Evolutionary conservation across 2,888 invertebrate species (phyloP), one percentile per base, ranked within the genome.

Genomic region (Dyspetes luteomarginatus): DNA sequence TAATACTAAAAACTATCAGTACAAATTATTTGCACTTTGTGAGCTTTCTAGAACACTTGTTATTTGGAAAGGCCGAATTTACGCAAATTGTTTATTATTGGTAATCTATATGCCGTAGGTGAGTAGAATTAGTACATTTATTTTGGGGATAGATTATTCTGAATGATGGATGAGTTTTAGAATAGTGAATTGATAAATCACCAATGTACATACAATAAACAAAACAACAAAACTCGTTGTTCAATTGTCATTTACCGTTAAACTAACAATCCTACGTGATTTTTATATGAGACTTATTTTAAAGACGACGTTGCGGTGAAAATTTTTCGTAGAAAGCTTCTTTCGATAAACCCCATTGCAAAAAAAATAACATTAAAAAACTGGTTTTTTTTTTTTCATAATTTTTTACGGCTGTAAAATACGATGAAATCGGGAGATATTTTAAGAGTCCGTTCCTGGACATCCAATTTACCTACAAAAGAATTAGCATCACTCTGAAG

Each of bases 231-330:
- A 17, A n/a, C n/a, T n/a, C n/a, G 3, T 48, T 48, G 19, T 48
- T 48, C 7, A 22, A 15, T 19, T 4, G 19, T 48, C 17, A 48
- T 2, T 50, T 50, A 19, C 50, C 50, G 50, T 19, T 50, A 50
- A 50, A 50, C 50, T 50, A 50, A 22, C 19, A 50, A 22, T 50
- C 7, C 5, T 50, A 50, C 50, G 9, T 50, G 50, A 50, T 50
- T 22, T 50, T 50, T 50, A 19, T 50, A 19, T 50, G 19, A 9
- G 9, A 50, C 50, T 50, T 9, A 19, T 22, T 50, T 50, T 22
- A 4, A 7, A 22, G 22, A 22, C 7, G 2, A 5, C 5, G 1
- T 17, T 19, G 19, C 17, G 48, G 4, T 0, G 48, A 3, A 48
- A 3, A 48, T 17, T 17, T 50, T 50, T 50, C 9, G 50, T 50